Evolutionary conservation across 2,888 invertebrate genomes (phyloP).

Genomic region (Marronus borbonicus): DNA sequence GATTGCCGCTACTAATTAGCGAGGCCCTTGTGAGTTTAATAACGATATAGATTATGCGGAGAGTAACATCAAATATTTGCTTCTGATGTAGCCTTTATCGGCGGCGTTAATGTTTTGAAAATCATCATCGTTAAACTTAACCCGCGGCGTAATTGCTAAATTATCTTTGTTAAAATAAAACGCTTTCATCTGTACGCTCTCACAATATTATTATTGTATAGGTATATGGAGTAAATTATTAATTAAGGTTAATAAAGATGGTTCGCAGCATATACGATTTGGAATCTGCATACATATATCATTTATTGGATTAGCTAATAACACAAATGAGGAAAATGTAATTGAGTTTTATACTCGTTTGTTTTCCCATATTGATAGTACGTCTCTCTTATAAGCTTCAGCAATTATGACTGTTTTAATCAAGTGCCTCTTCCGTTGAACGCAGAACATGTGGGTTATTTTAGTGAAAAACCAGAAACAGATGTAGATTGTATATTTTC

Average conservation of each 20-base stretch:
- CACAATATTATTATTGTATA: neutral
- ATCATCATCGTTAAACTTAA: conserved; percentile 12
- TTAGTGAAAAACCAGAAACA: conserved; percentile 2
- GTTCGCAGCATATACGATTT: no score
- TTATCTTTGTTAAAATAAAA: conserved; percentile 22
- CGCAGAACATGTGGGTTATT: neutral
- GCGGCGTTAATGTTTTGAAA: neutral
- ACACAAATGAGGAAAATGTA: no score
- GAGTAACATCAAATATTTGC: conserved; percentile 27
- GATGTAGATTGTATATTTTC: neutral
- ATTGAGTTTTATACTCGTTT: no score
- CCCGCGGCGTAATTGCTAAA: neutral
- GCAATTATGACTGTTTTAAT: no score
- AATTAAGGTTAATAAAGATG: no score
- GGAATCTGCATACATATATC: no score
- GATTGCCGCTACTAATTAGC: conserved; percentile 34
- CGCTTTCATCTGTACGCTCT: neutral
- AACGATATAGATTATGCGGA: conserved; percentile 31
- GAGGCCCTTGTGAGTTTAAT: conserved; percentile 8
- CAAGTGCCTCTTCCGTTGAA: neutral
- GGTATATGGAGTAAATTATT: no score
- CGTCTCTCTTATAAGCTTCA: no score
- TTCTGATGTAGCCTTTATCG: conserved; percentile 19
- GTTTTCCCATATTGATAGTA: no score
- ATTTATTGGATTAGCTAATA: no score